These are phyloP conservation scores for Collichthys lucidus DNA, from an alignment of 2,113 vertebrate genomes.

Conservation along the genomic window DNA sequence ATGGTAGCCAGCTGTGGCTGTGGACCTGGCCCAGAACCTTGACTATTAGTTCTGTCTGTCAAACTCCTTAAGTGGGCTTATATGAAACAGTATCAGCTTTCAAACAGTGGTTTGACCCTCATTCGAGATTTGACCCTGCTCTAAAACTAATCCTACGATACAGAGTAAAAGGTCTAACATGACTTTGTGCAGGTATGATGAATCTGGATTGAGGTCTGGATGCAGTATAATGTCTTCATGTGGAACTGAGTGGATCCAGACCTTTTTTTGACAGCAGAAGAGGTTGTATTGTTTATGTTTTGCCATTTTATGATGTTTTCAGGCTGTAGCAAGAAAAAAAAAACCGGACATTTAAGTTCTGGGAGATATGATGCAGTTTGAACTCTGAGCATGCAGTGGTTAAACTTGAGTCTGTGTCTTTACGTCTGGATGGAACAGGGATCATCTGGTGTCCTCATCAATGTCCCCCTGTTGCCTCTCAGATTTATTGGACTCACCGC, in stretches of 20 bases:
- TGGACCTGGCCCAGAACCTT: slow-evolving; percentile 64
- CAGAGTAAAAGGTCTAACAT: slow-evolving; percentile 9
- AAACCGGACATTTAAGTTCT: not conserved
- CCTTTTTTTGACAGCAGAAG: slow-evolving; percentile 4
- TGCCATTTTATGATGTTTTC: not conserved
- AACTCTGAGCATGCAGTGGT: slow-evolving; percentile 18
- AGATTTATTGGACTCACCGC: slow-evolving; percentile 69
- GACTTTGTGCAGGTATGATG: slow-evolving; percentile 13
- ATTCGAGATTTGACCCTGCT: slow-evolving; percentile 33
- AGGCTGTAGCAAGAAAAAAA: not conserved
- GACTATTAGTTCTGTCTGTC: slow-evolving; percentile 66
- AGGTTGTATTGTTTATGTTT: slow-evolving; percentile 3
- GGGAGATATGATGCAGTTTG: not conserved
- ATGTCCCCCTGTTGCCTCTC: slow-evolving; percentile 64
- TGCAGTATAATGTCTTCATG: not conserved
- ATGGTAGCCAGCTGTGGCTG: slow-evolving; percentile 73
- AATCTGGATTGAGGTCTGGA: slow-evolving; percentile 14
- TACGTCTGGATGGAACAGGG: slow-evolving; percentile 49
- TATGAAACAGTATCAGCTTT: slow-evolving; percentile 69
- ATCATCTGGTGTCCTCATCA: slow-evolving; percentile 79
- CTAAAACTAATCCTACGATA: too few relatives aligned
- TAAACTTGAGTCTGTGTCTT: slow-evolving; percentile 30
- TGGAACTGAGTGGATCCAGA: slow-evolving; percentile 1
- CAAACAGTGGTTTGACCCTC: slow-evolving; percentile 63
- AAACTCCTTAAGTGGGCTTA: slow-evolving; percentile 59